These are phyloP conservation scores for Cydia splendana DNA, from an alignment of 1,140 invertebrate species.

Conservation along the genomic window DNA sequence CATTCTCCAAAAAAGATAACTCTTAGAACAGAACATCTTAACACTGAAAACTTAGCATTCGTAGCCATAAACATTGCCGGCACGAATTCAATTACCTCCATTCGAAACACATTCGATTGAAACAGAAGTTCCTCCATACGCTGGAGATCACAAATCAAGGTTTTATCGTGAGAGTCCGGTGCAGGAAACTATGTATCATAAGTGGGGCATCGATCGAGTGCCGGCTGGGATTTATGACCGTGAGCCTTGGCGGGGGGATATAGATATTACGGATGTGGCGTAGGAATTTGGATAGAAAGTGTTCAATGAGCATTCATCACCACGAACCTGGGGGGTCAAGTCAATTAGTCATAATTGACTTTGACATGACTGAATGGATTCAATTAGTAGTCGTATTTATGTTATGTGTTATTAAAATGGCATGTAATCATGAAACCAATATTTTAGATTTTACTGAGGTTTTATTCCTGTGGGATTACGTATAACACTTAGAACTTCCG, in stretches of 20 bases:
- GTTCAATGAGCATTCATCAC: too few relatives aligned
- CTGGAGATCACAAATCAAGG: constrained; percentile 47
- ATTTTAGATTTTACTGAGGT: too few relatives aligned
- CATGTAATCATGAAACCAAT: too few relatives aligned
- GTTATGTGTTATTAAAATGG: too few relatives aligned
- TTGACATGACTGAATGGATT: too few relatives aligned
- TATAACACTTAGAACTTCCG: too few relatives aligned
- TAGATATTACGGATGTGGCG: background rate
- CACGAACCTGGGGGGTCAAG: too few relatives aligned
- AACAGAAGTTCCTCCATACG: constrained; percentile 11
- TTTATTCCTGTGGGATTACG: too few relatives aligned
- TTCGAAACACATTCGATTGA: constrained; percentile 28
- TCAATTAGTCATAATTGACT: too few relatives aligned
- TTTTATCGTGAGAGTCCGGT: constrained; percentile 47
- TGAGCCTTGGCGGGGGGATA: background rate
- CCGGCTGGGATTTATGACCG: constrained; percentile 47
- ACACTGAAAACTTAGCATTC: background rate
- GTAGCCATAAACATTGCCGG: background rate
- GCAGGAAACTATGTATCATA: constrained; percentile 52
- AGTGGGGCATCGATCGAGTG: constrained; percentile 45
- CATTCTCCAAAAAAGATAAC: too few relatives aligned
- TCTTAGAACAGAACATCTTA: background rate
- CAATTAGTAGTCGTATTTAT: too few relatives aligned
- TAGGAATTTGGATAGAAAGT: background rate
- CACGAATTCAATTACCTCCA: constrained; percentile 30